These are phyloP conservation scores for Ptilodon capucinus DNA, from an alignment of 2,888 invertebrate species.

Conservation along the genomic window DNA sequence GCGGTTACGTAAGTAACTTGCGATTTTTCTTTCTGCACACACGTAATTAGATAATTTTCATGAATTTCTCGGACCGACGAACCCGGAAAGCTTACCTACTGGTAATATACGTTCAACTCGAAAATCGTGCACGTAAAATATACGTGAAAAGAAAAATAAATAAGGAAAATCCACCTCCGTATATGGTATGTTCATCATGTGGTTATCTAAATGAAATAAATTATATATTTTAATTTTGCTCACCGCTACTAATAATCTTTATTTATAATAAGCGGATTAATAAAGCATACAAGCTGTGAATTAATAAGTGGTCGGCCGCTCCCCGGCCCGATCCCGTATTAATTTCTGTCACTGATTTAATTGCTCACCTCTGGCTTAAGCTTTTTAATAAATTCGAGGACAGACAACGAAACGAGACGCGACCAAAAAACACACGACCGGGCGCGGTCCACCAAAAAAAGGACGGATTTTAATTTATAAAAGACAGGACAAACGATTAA, in stretches of 20 bases:
- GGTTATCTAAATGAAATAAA: conserved; percentile 19
- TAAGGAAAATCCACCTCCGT: no score
- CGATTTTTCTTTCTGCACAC: conserved; percentile 77
- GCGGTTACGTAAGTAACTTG: conserved; percentile 78
- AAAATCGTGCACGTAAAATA: no score
- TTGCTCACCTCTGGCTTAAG: conserved; percentile 79
- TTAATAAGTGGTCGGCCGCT: conserved; percentile 58
- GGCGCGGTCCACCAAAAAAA: conserved; percentile 71
- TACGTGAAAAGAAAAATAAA: no score
- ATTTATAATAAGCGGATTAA: conserved; percentile 61
- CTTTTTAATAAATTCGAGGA: conserved; percentile 79
- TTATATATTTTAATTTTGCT: conserved; percentile 15
- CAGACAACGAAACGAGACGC: conserved; percentile 71
- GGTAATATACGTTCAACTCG: neutral
- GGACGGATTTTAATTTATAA: conserved; percentile 81
- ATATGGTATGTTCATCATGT: no score
- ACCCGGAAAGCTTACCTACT: conserved; percentile 9
- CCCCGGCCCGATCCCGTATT: conserved; percentile 67
- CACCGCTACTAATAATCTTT: conserved; percentile 32
- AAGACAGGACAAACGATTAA: conserved; percentile 83
- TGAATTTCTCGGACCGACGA: conserved; percentile 53
- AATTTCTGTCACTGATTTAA: conserved; percentile 80
- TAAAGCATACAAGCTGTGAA: conserved; percentile 63
- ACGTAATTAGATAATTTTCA: conserved; percentile 80
- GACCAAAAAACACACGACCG: conserved; percentile 70